Evolutionary conservation across 2,888 invertebrate species (phyloP).

Genomic region (Acanthosepion esculentum): DNA sequence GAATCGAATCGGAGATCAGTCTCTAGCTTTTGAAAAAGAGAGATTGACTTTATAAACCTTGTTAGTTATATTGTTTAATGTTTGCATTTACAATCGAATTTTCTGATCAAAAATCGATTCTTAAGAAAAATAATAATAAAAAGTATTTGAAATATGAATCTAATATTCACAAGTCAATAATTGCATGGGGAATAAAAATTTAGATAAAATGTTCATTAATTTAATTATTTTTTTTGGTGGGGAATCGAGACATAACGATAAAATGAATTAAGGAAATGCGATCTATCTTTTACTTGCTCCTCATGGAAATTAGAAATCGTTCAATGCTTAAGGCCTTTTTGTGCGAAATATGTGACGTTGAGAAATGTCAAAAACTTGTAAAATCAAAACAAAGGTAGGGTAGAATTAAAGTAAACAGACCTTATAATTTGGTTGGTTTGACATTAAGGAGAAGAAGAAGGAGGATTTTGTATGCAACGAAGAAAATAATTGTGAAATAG

Average conservation of each 20-base stretch:
- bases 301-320: background rate
- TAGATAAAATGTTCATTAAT: background rate
- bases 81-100: background rate
- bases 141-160: background rate
- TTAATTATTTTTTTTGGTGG: background rate
- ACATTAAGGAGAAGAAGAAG: no score
- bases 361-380: no score
- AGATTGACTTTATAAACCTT: background rate
- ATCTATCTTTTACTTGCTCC: background rate
- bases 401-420: no score
- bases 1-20: no score
- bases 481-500: no score
- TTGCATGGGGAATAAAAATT: background rate
- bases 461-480: no score
- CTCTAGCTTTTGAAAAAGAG: no score
- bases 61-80: background rate
- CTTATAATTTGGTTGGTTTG: no score
- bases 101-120: background rate
- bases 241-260: background rate
- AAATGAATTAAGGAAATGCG: background rate
- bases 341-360: no score
- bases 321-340: background rate
- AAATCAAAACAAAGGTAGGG: no score
- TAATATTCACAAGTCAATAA: background rate
- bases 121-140: background rate